These are phyloP conservation scores for Margarornis squamiger DNA, from an alignment of 2,797 vertebrate genomes.

Conservation along the genomic window DNA sequence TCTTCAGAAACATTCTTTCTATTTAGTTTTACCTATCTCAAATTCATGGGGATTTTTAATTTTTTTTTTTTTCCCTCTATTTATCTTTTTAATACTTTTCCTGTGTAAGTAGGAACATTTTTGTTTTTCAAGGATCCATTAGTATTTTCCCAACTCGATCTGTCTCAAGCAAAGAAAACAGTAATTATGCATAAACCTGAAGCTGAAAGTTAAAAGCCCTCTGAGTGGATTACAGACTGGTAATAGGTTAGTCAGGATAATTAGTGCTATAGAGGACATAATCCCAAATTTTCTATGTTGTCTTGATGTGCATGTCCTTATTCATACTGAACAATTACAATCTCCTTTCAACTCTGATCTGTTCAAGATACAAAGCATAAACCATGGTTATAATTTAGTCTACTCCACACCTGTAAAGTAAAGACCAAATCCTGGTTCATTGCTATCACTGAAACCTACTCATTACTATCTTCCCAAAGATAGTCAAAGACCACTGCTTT, in stretches of 20 bases:
- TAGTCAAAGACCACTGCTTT: not conserved
- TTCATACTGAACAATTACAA: not conserved
- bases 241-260: not conserved
- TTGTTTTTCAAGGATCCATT: not conserved
- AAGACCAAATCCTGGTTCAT: not conserved
- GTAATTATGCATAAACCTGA: not conserved
- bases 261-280: not conserved
- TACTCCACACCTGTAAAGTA: not conserved
- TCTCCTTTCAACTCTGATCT: not conserved
- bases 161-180: not conserved
- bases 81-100: not conserved
- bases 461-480: not conserved
- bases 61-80: not conserved
- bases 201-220: not conserved
- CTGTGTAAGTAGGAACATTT: fast-evolving
- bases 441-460: not conserved
- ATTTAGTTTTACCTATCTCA: not conserved
- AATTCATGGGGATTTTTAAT: not conserved
- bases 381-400: not conserved
- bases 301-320: not conserved
- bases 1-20: not conserved
- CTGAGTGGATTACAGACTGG: not conserved
- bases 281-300: not conserved
- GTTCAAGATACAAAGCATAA: not conserved
- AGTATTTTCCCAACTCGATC: not conserved